Evolutionary conservation across 2,888 invertebrate genomes (phyloP).

Genomic region (Isotomurus palustris): DNA sequence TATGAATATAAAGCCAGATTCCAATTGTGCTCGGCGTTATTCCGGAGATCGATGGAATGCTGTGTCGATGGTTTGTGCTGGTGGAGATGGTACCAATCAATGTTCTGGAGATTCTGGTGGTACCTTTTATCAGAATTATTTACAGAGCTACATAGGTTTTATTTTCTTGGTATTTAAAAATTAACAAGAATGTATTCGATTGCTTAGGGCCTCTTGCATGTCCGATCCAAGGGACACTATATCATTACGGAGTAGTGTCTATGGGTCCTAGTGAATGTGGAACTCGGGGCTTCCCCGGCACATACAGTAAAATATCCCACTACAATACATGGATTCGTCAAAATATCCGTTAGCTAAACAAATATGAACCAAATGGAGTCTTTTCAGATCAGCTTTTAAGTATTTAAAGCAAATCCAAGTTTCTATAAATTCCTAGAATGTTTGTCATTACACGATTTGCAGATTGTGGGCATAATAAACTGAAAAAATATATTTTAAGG

Average conservation of each 20-base stretch:
- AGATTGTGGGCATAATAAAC: too few relatives aligned
- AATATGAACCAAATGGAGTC: too few relatives aligned
- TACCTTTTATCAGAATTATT: too few relatives aligned
- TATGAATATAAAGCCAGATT: neutral
- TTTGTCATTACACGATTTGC: too few relatives aligned
- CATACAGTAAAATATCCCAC: neutral
- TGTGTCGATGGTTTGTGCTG: neutral
- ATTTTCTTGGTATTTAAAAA: too few relatives aligned
- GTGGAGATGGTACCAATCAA: neutral
- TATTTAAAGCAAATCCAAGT: too few relatives aligned
- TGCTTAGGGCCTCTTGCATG: neutral
- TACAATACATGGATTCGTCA: neutral
- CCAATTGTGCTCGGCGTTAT: neutral
- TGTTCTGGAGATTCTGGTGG: neutral
- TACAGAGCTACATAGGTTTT: too few relatives aligned
- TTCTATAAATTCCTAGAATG: too few relatives aligned
- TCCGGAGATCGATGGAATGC: neutral
- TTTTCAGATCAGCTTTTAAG: too few relatives aligned
- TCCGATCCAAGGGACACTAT: neutral
- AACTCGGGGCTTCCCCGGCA: neutral
- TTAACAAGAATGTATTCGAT: too few relatives aligned
- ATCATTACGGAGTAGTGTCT: neutral
- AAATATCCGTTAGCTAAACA: too few relatives aligned
- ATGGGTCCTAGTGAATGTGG: neutral
- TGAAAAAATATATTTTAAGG: too few relatives aligned